phyloP scores from a whole-genome alignment of 2,113 vertebrate species.

The Malurus melanocephalus region DNA sequence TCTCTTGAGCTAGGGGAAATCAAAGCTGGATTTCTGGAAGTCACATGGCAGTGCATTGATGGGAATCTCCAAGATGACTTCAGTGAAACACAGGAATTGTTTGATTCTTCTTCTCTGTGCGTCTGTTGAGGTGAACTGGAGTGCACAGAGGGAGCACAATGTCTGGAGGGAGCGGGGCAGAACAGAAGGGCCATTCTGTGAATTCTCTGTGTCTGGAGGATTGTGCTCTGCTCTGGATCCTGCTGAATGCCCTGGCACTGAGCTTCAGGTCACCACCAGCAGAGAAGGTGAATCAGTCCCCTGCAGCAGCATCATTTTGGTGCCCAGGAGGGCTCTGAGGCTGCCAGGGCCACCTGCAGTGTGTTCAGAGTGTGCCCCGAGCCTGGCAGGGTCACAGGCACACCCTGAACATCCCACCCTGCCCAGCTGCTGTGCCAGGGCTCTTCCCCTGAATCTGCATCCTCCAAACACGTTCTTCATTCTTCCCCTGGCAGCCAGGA shows the following conservation, averaged over 20 bases:
- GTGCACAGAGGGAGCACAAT: neutral
- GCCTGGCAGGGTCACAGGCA: neutral
- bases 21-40: constrained; percentile 10
- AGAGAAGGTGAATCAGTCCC: neutral
- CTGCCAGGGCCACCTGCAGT: fast-evolving
- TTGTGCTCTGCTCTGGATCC: neutral
- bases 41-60: neutral
- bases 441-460: neutral
- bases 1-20: neutral
- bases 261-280: neutral
- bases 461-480: neutral
- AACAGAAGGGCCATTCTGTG: fast-evolving
- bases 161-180: neutral
- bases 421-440: neutral
- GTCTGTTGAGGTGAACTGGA: neutral
- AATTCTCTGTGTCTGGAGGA: neutral
- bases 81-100: neutral
- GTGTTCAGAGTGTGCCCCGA: neutral
- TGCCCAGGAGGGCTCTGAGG: neutral
- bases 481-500: neutral
- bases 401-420: neutral
- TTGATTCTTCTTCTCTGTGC: neutral
- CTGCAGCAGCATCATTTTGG: fast-evolving
- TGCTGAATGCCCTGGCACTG: neutral
- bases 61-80: neutral